These are phyloP conservation scores for Helleia helle DNA, from an alignment of 2,888 invertebrate species.

Conservation along the genomic window DNA sequence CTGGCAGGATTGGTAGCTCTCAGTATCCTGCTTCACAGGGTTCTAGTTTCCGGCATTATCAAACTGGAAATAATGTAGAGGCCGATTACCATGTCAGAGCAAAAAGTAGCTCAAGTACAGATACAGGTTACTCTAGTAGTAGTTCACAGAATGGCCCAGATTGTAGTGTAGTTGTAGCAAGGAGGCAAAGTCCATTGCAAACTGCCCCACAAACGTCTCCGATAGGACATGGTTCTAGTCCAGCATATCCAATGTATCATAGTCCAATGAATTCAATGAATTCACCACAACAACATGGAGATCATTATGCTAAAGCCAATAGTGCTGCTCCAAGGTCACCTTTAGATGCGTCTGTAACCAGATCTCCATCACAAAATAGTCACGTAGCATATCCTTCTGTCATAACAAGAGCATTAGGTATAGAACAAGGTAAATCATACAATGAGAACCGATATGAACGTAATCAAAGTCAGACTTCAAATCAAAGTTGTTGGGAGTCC, in stretches of 20 bases:
- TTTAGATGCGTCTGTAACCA: slow-evolving; percentile 78
- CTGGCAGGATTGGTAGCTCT: slow-evolving; percentile 61
- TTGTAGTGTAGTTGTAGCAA: slow-evolving; percentile 77
- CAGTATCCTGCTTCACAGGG: slow-evolving; percentile 68
- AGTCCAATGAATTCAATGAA: slow-evolving; percentile 86
- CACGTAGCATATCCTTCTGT: slow-evolving; percentile 88
- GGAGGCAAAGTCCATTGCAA: slow-evolving; percentile 80
- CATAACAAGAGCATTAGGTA: slow-evolving; percentile 82
- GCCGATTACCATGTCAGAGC: slow-evolving; percentile 76
- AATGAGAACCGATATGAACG: slow-evolving; percentile 71
- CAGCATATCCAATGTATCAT: slow-evolving; percentile 88
- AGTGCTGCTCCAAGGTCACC: slow-evolving; percentile 79
- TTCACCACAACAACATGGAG: slow-evolving; percentile 80
- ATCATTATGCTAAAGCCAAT: slow-evolving; percentile 60
- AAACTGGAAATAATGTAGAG: slow-evolving; percentile 74
- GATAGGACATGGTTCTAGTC: slow-evolving; percentile 82
- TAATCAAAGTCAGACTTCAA: slow-evolving; percentile 58
- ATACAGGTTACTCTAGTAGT: slow-evolving; percentile 76
- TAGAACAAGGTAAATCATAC: slow-evolving; percentile 73
- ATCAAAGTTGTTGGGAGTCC: slow-evolving; percentile 75
- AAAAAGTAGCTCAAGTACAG: slow-evolving; percentile 76
- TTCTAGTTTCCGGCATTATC: slow-evolving; percentile 77
- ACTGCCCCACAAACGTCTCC: slow-evolving; percentile 83
- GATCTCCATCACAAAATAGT: slow-evolving; percentile 74
- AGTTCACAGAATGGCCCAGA: slow-evolving; percentile 79